Percentiles rank a stretch among this genome's conserved stretches.
phyloP scores from a whole-genome alignment of 2,113 vertebrate species.

The Cololabis saira region DNA sequence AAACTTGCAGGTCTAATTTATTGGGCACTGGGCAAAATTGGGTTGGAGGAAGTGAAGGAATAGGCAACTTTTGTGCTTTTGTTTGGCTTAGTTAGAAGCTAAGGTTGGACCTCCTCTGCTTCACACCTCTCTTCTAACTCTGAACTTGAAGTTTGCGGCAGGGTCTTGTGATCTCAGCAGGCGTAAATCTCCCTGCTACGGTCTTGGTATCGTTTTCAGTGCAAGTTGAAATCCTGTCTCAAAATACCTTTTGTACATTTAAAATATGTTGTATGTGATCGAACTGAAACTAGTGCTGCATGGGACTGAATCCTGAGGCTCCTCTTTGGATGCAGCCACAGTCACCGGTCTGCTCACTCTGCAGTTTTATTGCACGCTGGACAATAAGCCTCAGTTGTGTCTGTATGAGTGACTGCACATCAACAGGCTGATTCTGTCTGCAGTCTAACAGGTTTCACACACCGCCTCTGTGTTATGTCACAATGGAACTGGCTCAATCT shows the following conservation, averaged over 20 bases:
- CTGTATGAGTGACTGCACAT: slow-evolving; percentile 63
- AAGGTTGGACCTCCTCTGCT: too few relatives aligned
- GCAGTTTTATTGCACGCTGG: slow-evolving; percentile 22
- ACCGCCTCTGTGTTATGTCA: slow-evolving; percentile 51
- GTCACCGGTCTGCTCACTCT: slow-evolving; percentile 28
- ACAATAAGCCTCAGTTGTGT: slow-evolving; percentile 54
- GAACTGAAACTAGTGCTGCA: background rate
- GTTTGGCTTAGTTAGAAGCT: too few relatives aligned
- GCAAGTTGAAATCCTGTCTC: too few relatives aligned
- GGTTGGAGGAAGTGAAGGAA: too few relatives aligned
- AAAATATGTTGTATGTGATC: background rate
- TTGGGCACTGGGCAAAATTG: too few relatives aligned
- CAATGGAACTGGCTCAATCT: slow-evolving; percentile 21
- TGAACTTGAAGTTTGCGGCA: too few relatives aligned
- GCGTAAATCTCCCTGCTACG: too few relatives aligned
- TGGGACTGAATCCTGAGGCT: background rate
- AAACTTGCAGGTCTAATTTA: too few relatives aligned
- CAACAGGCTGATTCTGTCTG: slow-evolving; percentile 54
- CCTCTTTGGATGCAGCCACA: background rate
- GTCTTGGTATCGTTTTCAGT: too few relatives aligned
- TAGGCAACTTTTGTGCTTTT: too few relatives aligned
- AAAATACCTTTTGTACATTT: background rate
- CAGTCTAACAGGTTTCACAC: slow-evolving; percentile 47
- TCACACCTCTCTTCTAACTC: too few relatives aligned
- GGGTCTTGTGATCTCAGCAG: too few relatives aligned